Base-by-base conservation (phyloP, 2,797 vertebrate genomes). In the Anabas testudineus region DNA sequence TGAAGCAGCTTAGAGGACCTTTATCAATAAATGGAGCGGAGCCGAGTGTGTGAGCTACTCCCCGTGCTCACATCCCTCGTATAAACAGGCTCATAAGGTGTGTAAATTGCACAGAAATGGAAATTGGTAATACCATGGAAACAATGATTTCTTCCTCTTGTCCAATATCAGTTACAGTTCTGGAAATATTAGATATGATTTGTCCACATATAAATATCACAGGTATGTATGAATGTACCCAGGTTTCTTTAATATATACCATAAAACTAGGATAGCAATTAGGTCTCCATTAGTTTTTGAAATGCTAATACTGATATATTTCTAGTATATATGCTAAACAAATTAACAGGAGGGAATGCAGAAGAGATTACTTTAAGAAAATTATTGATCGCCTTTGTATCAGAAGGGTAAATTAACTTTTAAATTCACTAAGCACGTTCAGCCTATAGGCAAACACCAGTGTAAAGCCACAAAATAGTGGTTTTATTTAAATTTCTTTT, bases 1-100 rank as follows among this genome's bases (percentile, higher is more conserved):
- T 74, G 61, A 80, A 75, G 71, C 52, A 63, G 78, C 83, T 83
- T 52, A 70, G 63, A 82, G 76, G 71, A 76, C 64, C 84, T 82
- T 80, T 75, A 80, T 90, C 66, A 67, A 58, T 43, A 76, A 78
- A 78, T 13, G 58, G 67, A 77, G 72, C 46, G 21, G 71, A 43
- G 76, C 53, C 5, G 74, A 76, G 74, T 18, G 49, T 53, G 68
- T 56, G 66, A 70, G 72, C 64, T 53, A 36, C 60, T 81, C 73
- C 47, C 66, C 51, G 28, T 22, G n/a, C 55, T 67, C 34, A 14
- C 36, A 39, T 36, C 51, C 26, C 53, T 57, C 36, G 8, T 22
- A 8, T 9, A 47, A 54, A 73, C 51, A 74, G 59, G 51, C 37
- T 54, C 64, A 51, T 18, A 5, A 24, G 52, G 36, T 26, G 21